These are phyloP conservation scores for Atlantisia rogersi DNA, from an alignment of 2,113 vertebrate species.

Conservation along the genomic window DNA sequence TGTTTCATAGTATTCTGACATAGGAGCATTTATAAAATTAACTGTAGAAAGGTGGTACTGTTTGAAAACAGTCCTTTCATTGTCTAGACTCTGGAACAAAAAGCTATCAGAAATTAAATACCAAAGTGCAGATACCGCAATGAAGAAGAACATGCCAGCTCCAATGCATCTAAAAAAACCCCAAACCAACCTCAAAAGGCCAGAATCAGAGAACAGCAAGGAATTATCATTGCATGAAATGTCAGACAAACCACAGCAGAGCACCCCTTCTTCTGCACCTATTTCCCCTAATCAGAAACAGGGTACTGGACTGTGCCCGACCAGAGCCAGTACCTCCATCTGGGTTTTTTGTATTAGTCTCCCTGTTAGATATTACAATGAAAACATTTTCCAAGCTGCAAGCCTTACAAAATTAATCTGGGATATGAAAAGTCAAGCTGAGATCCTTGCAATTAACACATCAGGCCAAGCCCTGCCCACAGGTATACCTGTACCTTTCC, in stretches of 20 bases:
- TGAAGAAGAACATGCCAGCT: background rate
- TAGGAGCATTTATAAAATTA: background rate
- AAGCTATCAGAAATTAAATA: background rate
- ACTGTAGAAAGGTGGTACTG: background rate
- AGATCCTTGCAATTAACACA: background rate
- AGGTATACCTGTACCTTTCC: background rate
- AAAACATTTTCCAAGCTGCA: background rate
- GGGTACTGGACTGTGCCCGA: background rate
- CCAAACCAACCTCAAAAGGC: rapidly evolving
- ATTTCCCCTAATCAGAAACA: background rate
- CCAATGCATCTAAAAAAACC: background rate
- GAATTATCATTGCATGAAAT: background rate
- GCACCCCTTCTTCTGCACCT: background rate
- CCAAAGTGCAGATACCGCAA: background rate
- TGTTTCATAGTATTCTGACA: background rate
- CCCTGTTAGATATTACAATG: background rate
- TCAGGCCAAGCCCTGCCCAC: background rate
- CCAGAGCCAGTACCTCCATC: background rate
- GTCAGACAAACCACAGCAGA: background rate
- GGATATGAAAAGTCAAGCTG: background rate
- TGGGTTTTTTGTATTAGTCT: rapidly evolving
- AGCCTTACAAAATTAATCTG: background rate
- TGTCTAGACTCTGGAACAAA: background rate
- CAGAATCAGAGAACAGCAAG: background rate
- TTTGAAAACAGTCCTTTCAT: background rate